Percentiles rank a stretch among this genome's conserved stretches.
phyloP scores from a whole-genome alignment of 2,797 vertebrate genomes.

The Enteromius viviparus region DNA sequence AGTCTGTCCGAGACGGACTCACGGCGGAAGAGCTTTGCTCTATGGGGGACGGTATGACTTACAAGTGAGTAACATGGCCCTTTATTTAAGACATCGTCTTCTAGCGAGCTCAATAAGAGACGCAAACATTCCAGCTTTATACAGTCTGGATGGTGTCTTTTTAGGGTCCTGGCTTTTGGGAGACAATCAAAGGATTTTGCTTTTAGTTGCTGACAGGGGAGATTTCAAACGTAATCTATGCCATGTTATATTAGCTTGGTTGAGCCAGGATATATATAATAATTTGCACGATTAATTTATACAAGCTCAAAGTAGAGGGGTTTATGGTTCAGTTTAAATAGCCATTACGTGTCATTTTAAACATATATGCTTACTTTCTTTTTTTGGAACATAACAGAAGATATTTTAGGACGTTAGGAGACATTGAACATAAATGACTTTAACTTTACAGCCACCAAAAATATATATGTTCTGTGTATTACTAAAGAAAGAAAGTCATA shows the following conservation, averaged over 20 bases:
- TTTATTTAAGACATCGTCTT: constrained; percentile 60
- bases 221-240: neutral
- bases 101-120: constrained; percentile 61
- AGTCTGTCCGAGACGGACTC: constrained; percentile 85
- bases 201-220: neutral
- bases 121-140: constrained; percentile 58
- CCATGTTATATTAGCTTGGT: neutral
- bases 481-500: neutral
- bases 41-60: constrained; percentile 93
- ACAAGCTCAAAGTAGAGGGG: neutral
- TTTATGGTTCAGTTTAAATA: neutral
- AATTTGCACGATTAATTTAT: neutral
- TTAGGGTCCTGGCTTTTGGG: neutral
- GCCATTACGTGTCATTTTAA: neutral
- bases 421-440: neutral
- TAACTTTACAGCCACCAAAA: neutral
- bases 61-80: constrained; percentile 88
- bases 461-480: neutral
- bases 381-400: neutral
- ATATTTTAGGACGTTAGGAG: neutral
- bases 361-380: neutral
- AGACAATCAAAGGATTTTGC: neutral
- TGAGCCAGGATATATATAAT: neutral
- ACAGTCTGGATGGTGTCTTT: neutral
- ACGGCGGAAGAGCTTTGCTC: constrained; percentile 94